Evolutionary conservation across 1,140 invertebrate species (phyloP), one percentile per base, ranked within the genome.

Genomic region (Littorina saxatilis): DNA sequence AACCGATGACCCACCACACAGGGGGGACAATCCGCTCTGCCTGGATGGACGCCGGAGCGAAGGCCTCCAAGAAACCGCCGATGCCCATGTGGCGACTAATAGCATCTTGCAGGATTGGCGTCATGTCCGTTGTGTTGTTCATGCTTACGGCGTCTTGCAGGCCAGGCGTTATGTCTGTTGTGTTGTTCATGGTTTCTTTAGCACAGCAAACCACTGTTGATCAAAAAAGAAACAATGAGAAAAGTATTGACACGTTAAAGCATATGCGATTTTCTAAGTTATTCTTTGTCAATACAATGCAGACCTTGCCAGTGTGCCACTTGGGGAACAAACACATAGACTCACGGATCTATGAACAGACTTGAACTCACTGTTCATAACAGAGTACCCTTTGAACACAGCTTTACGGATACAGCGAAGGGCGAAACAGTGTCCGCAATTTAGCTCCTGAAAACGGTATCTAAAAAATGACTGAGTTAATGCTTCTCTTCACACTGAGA

Each of bases 1-100:
- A 85, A 5, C 92, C 92, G 27, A 92, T 85, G 63, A 87, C 68
- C 81, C 91, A 91, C 89, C 89, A 91, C 37, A 91, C 77, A 55
- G 90, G 90, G 9, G 89, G 86, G 15, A 91, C 58, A 47, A 87
- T 58, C n/a, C 86, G 81, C 55, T 90, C 90, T 1, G 87, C 86
- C 35, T 81, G 50, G 23, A 85, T 61, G 13, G 83, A 84, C 11
- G 68, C 81, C 0, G 90, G 90, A 20, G 87, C 84, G 37, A 88
- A 86, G 15, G 81, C 76, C 23, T 87, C 80, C 9, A 91, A 7
- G 5, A 84, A 29, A 7, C 52, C 77, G 29, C 82, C 52, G 47
- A 52, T 35, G 17, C 73, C 35, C 0, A 47, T 23, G 77, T 86
- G 84, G 13, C 85, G 75, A 4, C 47, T 5, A 29, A 82, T 80